Evolutionary conservation across 2,113 vertebrate species (phyloP).

Genomic region (Scopus umbretta): DNA sequence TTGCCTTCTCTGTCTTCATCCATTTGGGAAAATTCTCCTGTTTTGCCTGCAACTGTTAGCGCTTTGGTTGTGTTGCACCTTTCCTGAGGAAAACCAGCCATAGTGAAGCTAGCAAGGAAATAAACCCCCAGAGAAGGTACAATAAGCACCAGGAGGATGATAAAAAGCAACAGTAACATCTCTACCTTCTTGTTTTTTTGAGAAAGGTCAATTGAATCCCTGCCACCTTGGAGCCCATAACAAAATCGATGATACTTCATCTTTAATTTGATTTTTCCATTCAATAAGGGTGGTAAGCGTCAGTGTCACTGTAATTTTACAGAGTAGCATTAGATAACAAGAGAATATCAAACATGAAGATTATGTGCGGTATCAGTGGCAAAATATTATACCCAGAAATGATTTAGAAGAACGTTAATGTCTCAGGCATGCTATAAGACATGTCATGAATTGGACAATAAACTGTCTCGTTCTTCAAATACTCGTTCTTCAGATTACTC

Average conservation of each 20-base stretch:
- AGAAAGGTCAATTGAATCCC: conserved; percentile 25
- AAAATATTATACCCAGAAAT: neutral
- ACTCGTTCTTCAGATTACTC: no score
- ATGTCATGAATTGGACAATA: neutral
- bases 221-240: neutral
- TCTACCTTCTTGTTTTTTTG: neutral
- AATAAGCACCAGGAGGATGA: neutral
- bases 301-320: neutral
- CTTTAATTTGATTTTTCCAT: conserved; percentile 7
- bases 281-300: neutral
- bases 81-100: neutral
- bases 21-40: neutral
- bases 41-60: neutral
- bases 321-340: neutral
- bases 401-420: neutral
- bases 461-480: neutral
- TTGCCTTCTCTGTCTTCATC: neutral
- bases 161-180: neutral
- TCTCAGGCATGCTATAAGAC: neutral
- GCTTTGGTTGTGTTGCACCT: neutral
- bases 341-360: neutral
- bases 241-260: conserved; percentile 5
- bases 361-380: neutral
- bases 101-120: neutral
- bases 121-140: neutral